Evolutionary conservation across 2,797 vertebrate genomes (phyloP).

Genomic region (Phoebastria nigripes): DNA sequence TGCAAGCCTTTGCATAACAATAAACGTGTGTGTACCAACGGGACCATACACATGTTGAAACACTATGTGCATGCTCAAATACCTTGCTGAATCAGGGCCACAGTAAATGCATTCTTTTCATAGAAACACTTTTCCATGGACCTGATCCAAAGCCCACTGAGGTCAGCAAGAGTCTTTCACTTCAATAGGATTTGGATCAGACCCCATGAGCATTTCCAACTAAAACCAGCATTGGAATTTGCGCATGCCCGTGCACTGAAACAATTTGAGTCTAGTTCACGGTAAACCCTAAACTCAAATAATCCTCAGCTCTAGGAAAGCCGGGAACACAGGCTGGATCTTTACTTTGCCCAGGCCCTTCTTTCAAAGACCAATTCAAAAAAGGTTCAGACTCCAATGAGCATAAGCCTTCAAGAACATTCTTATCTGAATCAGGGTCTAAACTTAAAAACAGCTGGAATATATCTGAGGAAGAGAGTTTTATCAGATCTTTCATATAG

Average conservation of each 20-base stretch:
- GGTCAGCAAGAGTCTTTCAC: slow-evolving; percentile 54
- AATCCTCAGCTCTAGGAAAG: background rate
- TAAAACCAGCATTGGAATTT: slow-evolving; percentile 49
- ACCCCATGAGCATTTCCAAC: slow-evolving; percentile 37
- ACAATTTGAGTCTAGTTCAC: slow-evolving; percentile 31
- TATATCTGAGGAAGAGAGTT: background rate
- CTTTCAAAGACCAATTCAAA: background rate
- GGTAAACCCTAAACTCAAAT: slow-evolving; percentile 2
- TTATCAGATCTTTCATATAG: background rate
- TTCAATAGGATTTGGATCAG: slow-evolving; percentile 56
- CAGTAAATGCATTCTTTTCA: slow-evolving; percentile 56
- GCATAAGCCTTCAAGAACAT: background rate
- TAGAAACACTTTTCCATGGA: slow-evolving; percentile 59
- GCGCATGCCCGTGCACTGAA: slow-evolving; percentile 21
- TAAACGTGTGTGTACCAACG: background rate
- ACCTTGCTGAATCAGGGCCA: slow-evolving; percentile 56
- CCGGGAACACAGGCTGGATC: background rate
- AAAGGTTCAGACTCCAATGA: background rate
- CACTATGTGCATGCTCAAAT: background rate
- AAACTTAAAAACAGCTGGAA: background rate
- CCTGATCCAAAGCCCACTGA: slow-evolving; percentile 58
- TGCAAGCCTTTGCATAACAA: background rate
- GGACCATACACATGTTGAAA: background rate
- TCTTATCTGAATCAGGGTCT: background rate
- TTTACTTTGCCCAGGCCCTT: background rate